These are phyloP conservation scores for Drosophila guanche DNA, from an alignment of 1,140 invertebrate species.

Conservation along the genomic window DNA sequence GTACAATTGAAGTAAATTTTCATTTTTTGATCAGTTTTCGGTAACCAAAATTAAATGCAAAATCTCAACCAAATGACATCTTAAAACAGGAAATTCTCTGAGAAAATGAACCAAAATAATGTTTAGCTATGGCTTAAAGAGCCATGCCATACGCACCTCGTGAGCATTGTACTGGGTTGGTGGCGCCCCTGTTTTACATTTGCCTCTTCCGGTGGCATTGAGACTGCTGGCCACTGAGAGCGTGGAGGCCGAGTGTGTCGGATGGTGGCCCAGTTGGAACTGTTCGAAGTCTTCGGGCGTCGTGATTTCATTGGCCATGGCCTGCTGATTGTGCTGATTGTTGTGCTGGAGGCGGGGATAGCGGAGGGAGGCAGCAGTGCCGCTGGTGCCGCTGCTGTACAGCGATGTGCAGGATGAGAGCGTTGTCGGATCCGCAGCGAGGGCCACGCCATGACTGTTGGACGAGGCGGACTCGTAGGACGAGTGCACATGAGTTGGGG, in stretches of 20 bases:
- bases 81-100: no score
- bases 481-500: conserved; percentile 57
- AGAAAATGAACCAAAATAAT: no score
- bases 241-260: conserved; percentile 49
- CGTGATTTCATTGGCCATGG: conserved; percentile 45
- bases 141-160: conserved; percentile 54
- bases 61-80: no score
- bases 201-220: conserved; percentile 47
- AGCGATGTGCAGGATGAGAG: conserved; percentile 50
- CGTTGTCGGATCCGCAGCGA: conserved; percentile 54
- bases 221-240: conserved; percentile 54
- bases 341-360: conserved; percentile 53
- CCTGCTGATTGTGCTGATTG: conserved; percentile 12
- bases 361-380: conserved; percentile 37
- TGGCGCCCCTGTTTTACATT: conserved; percentile 33
- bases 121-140: background rate
- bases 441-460: conserved; percentile 21
- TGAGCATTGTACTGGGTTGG: conserved; percentile 19
- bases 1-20: background rate
- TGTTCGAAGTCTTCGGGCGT: conserved; percentile 66
- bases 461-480: conserved; percentile 65
- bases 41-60: no score
- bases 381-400: conserved; percentile 58
- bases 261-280: conserved; percentile 66
- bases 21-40: no score